Base-by-base conservation (phyloP, 2,888 invertebrate genomes). In the Amorpha juglandis region DNA sequence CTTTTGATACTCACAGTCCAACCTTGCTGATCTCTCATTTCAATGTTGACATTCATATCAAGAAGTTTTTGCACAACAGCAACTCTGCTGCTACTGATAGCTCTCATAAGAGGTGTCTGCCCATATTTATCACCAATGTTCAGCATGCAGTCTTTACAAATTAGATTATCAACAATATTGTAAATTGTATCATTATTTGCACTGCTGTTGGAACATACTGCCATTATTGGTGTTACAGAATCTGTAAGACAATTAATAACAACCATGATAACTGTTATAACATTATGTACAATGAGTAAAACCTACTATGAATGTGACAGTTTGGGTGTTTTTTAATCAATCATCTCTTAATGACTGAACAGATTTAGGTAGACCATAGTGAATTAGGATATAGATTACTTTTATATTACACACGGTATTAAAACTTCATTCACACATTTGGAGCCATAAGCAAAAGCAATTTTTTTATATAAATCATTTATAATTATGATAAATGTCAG, bases 91-190 rank as follows among this genome's bases (percentile, higher is more conserved):
- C 89, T 91, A 62, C 88, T 83, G 48, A 95, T 94, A 6, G 96
- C 95, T 71, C 91, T 92, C 95, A 96, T 96, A 0, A 96, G 81
- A 7, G 95, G 94, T 51, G 95, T 96, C 81, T 94, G 94, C 12
- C 95, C 94, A 76, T 91, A 94, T 72, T 94, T 94, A 76, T 94
- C 95, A 35, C 90, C 93, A 55, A 93, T 84, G 77, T 95, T 94
- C 19, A 94, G 83, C 74, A 94, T 82, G 51, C 94, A 94, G 4
- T 91, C 91, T 58, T 92, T 92, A 53, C 94, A 83, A 55, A 95
- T 80, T 27, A 96, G 88, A 64, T 87, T 77, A 52, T 84, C 79
- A 27, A 95, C 88, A 68, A 95, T 94, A 69, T 88, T 84, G 63
- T 88, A 84, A 63, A 93, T 85, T 4, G 86, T 79, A n/a, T 88